These are phyloP conservation scores for Nylanderia fulva DNA, from an alignment of 1,140 invertebrate genomes.

Conservation along the genomic window DNA sequence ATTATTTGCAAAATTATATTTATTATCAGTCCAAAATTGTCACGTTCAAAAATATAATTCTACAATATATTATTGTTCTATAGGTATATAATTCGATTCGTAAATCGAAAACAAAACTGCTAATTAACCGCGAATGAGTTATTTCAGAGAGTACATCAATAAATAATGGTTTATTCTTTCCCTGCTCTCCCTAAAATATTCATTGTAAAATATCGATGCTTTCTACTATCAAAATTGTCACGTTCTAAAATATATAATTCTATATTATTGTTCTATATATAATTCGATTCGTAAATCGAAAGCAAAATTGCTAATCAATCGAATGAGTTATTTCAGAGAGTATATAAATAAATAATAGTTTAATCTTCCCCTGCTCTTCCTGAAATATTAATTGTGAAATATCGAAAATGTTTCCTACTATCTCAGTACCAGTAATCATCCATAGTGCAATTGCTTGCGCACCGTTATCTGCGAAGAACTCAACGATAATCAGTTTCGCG, in stretches of 20 bases:
- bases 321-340: neutral
- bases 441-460: conserved; percentile 24
- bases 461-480: conserved; percentile 36
- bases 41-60: too few species aligned
- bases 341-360: neutral
- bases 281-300: too few species aligned
- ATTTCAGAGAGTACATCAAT: neutral
- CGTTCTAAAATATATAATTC: too few species aligned
- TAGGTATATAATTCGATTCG: too few species aligned
- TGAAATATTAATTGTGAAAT: neutral
- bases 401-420: conserved; percentile 10
- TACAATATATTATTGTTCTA: too few species aligned
- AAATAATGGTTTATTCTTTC: neutral
- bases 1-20: too few species aligned
- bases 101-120: neutral
- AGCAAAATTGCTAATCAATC: neutral
- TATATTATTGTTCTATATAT: too few species aligned
- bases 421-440: conserved; percentile 1
- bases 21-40: too few species aligned
- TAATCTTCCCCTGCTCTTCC: neutral
- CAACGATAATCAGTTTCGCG: conserved; percentile 57
- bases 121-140: neutral
- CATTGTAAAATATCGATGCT: neutral
- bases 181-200: too few species aligned
- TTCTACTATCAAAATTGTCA: conserved; percentile 22